Conservation (phyloP, 2,113 vertebrate species). For the Lepidothrix coronata region DNA sequence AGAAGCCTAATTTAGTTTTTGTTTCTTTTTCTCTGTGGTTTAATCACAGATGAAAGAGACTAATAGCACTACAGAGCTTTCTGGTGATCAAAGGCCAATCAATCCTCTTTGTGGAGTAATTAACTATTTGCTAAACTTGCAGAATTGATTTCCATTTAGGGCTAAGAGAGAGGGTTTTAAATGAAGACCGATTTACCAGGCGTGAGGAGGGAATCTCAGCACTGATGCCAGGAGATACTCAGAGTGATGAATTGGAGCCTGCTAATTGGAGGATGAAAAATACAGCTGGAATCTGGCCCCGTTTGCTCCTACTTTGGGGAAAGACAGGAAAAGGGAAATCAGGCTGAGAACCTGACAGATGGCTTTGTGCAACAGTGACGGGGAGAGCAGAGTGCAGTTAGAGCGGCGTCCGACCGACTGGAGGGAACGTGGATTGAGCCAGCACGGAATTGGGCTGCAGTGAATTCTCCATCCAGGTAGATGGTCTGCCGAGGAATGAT, state of each 20-base stretch:
- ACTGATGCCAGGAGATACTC: slow-evolving; percentile 82
- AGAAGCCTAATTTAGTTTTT: slow-evolving; percentile 88
- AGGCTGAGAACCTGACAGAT: slow-evolving; percentile 48
- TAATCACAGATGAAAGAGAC: slow-evolving; percentile 90
- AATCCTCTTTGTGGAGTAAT: slow-evolving; percentile 90
- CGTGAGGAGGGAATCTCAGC: slow-evolving; percentile 77
- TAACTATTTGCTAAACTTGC: slow-evolving; percentile 94
- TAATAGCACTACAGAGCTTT: slow-evolving; percentile 83
- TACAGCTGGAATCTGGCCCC: slow-evolving; percentile 75
- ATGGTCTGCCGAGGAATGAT: neutral
- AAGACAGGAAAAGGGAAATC: slow-evolving; percentile 60
- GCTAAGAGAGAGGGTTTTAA: slow-evolving; percentile 86
- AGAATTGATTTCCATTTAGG: slow-evolving; percentile 91
- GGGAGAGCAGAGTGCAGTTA: neutral
- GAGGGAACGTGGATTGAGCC: neutral
- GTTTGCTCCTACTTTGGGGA: slow-evolving; percentile 60
- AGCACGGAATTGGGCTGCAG: neutral
- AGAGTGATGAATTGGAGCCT: slow-evolving; percentile 81
- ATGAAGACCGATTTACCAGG: slow-evolving; percentile 86
- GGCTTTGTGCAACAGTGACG: neutral
- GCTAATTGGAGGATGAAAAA: slow-evolving; percentile 81
- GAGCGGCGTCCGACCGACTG: neutral
- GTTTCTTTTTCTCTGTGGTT: slow-evolving; percentile 85
- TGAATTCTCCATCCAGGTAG: neutral
- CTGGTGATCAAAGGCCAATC: slow-evolving; percentile 85